Evolutionary conservation across 2,888 invertebrate genomes (phyloP).

Genomic region (Chelonus formosanus): DNA sequence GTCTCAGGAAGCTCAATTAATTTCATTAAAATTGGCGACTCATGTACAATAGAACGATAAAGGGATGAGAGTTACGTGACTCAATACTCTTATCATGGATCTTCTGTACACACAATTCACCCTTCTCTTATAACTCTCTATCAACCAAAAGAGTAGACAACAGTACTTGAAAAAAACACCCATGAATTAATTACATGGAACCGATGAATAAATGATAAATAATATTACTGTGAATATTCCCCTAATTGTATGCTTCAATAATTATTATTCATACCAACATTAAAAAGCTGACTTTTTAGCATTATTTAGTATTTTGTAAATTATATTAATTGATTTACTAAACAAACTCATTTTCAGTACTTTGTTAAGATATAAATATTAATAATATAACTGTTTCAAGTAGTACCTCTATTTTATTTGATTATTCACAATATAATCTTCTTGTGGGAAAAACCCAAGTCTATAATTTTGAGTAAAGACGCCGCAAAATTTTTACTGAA

Average conservation of each 20-base stretch:
- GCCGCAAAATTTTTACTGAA: constrained; percentile 25
- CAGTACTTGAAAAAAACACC: too few species aligned
- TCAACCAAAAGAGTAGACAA: too few species aligned
- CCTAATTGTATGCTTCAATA: too few species aligned
- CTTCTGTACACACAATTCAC: constrained; percentile 29
- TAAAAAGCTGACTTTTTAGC: too few species aligned
- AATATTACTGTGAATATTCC: too few species aligned
- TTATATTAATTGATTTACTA: neutral
- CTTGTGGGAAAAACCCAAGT: neutral
- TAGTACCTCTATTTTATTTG: constrained; percentile 13
- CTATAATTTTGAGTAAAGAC: constrained; percentile 29
- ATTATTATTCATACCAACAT: too few species aligned
- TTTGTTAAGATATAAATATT: constrained; percentile 7
- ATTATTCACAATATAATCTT: constrained; percentile 23
- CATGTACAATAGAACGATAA: constrained; percentile 29
- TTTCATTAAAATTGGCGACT: constrained; percentile 35
- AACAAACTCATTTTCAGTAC: constrained; percentile 1
- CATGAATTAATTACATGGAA: too few species aligned
- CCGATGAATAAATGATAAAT: too few species aligned
- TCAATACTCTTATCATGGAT: constrained; percentile 38
- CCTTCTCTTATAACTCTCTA: neutral
- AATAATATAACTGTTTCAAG: constrained; percentile 9
- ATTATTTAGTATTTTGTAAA: too few species aligned
- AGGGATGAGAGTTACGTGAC: constrained; percentile 34
- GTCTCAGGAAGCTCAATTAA: constrained; percentile 34